phyloP scores from a whole-genome alignment of 2,797 vertebrate genomes.

The Anabacerthia variegaticeps region DNA sequence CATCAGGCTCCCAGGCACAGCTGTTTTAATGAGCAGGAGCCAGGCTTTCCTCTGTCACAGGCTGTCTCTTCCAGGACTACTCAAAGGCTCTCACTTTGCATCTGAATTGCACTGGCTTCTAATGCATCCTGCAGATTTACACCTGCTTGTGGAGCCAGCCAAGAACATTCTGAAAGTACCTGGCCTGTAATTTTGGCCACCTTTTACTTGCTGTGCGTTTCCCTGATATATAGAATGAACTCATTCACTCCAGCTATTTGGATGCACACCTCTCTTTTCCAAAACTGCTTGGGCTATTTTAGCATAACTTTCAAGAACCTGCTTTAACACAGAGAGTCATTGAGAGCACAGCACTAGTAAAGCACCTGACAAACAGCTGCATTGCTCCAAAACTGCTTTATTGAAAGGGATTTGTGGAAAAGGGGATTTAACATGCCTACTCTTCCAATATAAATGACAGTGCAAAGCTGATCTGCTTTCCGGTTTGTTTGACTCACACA shows the following conservation, averaged over 20 bases:
- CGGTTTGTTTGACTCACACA: not conserved
- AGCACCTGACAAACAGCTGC: not conserved
- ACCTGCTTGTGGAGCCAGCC: conserved; percentile 33
- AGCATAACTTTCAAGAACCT: not conserved
- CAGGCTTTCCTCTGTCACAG: not conserved
- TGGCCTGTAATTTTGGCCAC: conserved; percentile 14
- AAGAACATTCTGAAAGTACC: conserved; percentile 50
- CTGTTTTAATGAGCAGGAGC: not conserved
- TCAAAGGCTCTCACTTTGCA: not conserved
- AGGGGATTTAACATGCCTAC: not conserved
- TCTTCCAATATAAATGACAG: not conserved
- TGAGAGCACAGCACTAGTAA: not conserved
- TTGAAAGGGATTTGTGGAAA: conserved; percentile 18
- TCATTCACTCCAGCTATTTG: conserved; percentile 26
- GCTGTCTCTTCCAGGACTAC: not conserved
- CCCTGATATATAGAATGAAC: conserved; percentile 15
- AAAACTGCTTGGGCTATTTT: not conserved
- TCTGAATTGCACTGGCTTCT: not conserved
- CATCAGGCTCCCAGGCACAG: not conserved
- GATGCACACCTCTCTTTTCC: not conserved
- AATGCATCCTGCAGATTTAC: conserved; percentile 25
- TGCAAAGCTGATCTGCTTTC: conserved; percentile 27
- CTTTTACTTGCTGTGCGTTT: not conserved
- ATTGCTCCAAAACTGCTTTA: conserved; percentile 8
- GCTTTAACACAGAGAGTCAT: conserved; percentile 22